Evolutionary conservation across 1,140 invertebrate species (phyloP).

Genomic region (Panagrolaimus sp.): DNA sequence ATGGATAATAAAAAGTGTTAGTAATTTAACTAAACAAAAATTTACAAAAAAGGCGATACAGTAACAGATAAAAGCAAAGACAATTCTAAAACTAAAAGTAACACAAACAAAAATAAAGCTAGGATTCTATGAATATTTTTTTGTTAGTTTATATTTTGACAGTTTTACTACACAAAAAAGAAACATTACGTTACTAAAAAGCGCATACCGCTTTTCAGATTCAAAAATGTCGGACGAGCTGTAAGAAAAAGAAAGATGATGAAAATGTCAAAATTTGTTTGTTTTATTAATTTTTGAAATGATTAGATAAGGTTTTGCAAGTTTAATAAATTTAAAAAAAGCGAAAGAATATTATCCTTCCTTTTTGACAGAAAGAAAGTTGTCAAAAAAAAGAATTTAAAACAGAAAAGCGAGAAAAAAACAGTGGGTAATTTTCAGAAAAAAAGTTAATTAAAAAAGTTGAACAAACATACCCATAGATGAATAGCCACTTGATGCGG

Average conservation of each 20-base stretch:
- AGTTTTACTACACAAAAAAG: slow-evolving; percentile 15
- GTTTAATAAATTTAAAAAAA: neutral
- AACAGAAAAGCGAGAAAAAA: slow-evolving; percentile 9
- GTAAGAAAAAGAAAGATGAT: slow-evolving; percentile 16
- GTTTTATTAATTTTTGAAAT: no score
- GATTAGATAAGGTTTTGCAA: no score
- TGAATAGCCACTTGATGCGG: slow-evolving; percentile 39
- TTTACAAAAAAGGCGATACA: slow-evolving; percentile 4
- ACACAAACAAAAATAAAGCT: slow-evolving; percentile 8
- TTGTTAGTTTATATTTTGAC: slow-evolving; percentile 6
- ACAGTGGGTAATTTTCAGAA: neutral
- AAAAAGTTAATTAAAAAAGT: neutral
- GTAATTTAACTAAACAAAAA: slow-evolving; percentile 12
- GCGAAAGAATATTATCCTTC: neutral
- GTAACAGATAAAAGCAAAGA: slow-evolving; percentile 20
- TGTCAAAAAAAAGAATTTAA: neutral
- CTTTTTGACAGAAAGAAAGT: slow-evolving; percentile 2
- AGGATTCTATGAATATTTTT: slow-evolving; percentile 1
- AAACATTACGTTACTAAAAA: slow-evolving; percentile 17
- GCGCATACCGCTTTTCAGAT: slow-evolving; percentile 12
- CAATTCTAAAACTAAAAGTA: slow-evolving; percentile 19
- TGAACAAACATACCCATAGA: slow-evolving; percentile 34
- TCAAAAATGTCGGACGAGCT: slow-evolving; percentile 19
- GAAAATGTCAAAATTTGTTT: neutral
- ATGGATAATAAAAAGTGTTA: slow-evolving; percentile 21